Percentiles rank a stretch among this genome's conserved stretches.
phyloP scores from a whole-genome alignment of 2,797 vertebrate species.

The Sebastiscus tertius region DNA sequence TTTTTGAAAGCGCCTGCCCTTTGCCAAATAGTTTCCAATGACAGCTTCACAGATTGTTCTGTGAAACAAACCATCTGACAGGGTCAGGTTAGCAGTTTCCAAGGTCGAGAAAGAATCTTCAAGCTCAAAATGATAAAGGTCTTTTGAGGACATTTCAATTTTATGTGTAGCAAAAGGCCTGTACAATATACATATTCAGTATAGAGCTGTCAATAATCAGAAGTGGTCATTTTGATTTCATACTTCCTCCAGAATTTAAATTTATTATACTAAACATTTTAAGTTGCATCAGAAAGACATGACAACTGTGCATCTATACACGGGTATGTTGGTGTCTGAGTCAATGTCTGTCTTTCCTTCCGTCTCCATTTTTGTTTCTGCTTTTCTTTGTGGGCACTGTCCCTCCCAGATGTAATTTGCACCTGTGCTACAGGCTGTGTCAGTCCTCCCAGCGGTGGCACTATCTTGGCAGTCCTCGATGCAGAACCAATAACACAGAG shows the following conservation, averaged over 20 bases:
- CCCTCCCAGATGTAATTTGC: conserved; percentile 53
- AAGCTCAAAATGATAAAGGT: not conserved
- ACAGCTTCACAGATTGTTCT: too few species aligned
- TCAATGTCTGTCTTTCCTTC: conserved; percentile 8
- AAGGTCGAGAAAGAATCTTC: not conserved
- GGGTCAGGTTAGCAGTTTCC: too few species aligned
- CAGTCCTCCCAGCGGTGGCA: conserved; percentile 14
- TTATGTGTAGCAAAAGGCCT: not conserved
- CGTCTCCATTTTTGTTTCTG: not conserved
- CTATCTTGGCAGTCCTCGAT: conserved; percentile 29
- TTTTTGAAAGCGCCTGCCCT: not conserved
- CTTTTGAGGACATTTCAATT: not conserved
- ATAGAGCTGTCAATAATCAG: not conserved
- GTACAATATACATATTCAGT: not conserved
- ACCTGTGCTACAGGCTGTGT: conserved; percentile 39
- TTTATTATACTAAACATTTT: not conserved
- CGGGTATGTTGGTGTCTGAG: not conserved
- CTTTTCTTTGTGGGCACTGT: conserved; percentile 1
- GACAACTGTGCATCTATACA: not conserved
- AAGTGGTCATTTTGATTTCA: not conserved
- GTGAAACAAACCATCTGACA: too few species aligned
- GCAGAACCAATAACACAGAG: conserved; percentile 36
- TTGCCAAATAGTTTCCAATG: too few species aligned
- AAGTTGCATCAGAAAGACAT: not conserved
- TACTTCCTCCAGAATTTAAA: not conserved